Evolutionary conservation across 1,140 invertebrate genomes (phyloP).

Genomic region (Cyphomyrmex costatus): DNA sequence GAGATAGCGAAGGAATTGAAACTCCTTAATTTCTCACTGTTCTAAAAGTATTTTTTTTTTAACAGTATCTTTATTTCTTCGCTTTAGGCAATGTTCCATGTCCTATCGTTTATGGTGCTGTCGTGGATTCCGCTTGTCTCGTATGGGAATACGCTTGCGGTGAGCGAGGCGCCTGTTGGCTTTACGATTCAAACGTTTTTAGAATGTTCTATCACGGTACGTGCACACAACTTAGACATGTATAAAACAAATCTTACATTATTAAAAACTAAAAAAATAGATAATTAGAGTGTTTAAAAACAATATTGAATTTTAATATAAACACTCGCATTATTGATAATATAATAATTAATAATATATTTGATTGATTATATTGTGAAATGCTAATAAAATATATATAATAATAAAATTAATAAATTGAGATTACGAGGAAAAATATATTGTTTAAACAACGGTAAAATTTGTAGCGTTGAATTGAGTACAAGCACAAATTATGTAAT

Average conservation of each 20-base stretch:
- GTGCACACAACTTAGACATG: slow-evolving; percentile 59
- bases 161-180: slow-evolving; percentile 92
- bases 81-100: slow-evolving; percentile 94
- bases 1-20: neutral
- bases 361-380: neutral
- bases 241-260: neutral
- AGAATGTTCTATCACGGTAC: slow-evolving; percentile 95
- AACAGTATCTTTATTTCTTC: slow-evolving; percentile 16
- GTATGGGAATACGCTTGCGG: slow-evolving; percentile 95
- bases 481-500: slow-evolving; percentile 9
- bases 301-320: slow-evolving; percentile 8
- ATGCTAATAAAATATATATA: neutral
- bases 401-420: neutral
- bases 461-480: neutral
- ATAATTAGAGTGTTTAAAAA: neutral
- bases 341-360: neutral
- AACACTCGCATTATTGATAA: no score
- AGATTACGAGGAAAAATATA: neutral
- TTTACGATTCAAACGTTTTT: slow-evolving; percentile 94
- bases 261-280: neutral
- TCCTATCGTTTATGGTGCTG: slow-evolving; percentile 96
- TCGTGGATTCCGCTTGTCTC: slow-evolving; percentile 96
- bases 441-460: neutral
- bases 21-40: neutral
- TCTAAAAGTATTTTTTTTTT: neutral